These are phyloP conservation scores for Hypolimnas misippus DNA, from an alignment of 2,888 invertebrate species.

Conservation along the genomic window DNA sequence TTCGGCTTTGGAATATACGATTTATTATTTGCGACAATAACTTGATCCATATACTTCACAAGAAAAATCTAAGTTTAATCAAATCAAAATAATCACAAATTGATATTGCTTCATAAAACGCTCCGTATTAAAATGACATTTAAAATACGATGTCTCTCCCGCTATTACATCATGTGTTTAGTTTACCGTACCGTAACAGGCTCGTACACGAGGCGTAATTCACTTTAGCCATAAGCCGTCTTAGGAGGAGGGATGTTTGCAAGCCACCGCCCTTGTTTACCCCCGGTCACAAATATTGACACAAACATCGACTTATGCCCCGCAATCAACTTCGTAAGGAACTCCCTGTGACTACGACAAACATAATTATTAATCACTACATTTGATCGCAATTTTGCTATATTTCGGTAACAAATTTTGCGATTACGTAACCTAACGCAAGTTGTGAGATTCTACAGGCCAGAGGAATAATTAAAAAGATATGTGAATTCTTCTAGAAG, in stretches of 20 bases:
- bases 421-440: too few species aligned
- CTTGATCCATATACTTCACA: too few species aligned
- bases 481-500: too few species aligned
- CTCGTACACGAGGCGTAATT: slow-evolving; percentile 48
- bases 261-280: slow-evolving; percentile 53
- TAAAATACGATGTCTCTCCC: not conserved
- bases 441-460: too few species aligned
- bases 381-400: not conserved
- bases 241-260: slow-evolving; percentile 58
- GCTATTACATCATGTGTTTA: not conserved
- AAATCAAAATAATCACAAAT: too few species aligned
- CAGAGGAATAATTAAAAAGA: too few species aligned
- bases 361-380: not conserved
- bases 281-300: slow-evolving; percentile 68
- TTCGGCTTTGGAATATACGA: too few species aligned
- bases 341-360: slow-evolving; percentile 16
- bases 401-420: not conserved
- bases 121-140: not conserved
- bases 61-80: too few species aligned
- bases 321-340: slow-evolving; percentile 52
- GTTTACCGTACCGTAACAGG: not conserved
- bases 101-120: not conserved
- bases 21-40: too few species aligned
- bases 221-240: slow-evolving; percentile 57
- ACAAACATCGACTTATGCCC: slow-evolving; percentile 57